Evolutionary conservation across 2,113 vertebrate species (phyloP), one percentile per base, ranked within the genome.

Genomic region (Scomber colias): DNA sequence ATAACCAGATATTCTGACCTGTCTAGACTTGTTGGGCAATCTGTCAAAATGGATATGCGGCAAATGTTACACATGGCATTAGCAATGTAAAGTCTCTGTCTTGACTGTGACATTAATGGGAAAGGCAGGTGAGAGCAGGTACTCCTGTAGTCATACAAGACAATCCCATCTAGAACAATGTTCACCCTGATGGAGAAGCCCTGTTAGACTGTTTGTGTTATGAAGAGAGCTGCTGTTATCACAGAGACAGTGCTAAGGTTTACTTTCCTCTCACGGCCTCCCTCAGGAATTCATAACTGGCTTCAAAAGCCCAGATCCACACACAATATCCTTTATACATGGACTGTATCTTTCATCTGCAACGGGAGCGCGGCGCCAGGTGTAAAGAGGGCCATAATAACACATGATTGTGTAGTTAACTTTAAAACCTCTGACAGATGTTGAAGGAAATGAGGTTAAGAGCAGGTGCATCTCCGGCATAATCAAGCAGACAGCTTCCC

Each of bases 341-440:
- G 54, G 73, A 69, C 45, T 56, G 48, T 57, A 46, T 74, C 49
- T 79, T 60, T 75, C 19, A 53, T 84, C 67, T 48, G 70, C 62
- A 12, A 35, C 11, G 45, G 44, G 70, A 49, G 27, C 17, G 16
- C 1, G 15, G 60, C 31, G 45, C 31, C 70, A 75, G 72, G 75
- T 83, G 74, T 73, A 48, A 74, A 67, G 35, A 35, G 16, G 64
- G 55, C 5, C 46, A 77, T 88, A 78, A 88, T 87, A 30, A 5
- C 82, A 73, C 71, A 86, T 90, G 81, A 89, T 89, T 78, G 79
- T 81, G 54, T 72, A 31, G 78, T 90, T 90, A 87, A 86, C 72
- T 68, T 81, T 68, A 87, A 84, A 82, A 78, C 70, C 77, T 81
- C 59, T 40, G 59, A 76, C 87, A 89, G 83, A 87, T 88, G 91